Base-by-base conservation (phyloP, 2,797 vertebrate species). In the Coilia nasus region DNA sequence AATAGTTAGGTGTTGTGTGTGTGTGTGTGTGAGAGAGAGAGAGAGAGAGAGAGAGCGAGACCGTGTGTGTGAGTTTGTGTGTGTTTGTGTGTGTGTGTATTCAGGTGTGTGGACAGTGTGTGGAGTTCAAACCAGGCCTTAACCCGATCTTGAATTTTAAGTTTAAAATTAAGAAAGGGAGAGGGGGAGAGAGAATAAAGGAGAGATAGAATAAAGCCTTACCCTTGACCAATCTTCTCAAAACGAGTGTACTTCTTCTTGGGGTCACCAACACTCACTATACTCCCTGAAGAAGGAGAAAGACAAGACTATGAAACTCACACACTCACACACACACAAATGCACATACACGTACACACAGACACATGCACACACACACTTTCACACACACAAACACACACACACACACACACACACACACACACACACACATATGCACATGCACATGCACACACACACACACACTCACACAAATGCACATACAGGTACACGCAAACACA, bases 231-330 rank as follows among this genome's bases (percentile, higher is more conserved):
- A 86, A 97, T 97, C 95, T 99, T 99, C 96, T 99, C 98, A 88
- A 99, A 99, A 87, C 98, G 96, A 7, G 98, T 99, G 84, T 99
- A 99, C 93, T 99, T 99, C 96, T 99, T 99, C 93, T 99, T 99
- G 82, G 98, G 98, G 93, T 99, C 98, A 75, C 98, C 98, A 90
- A 99, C 98, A 0, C 98, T 99, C 89, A 99, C 98, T 89, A 99
- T 99, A 91, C 97, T 99, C 94, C 98, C 98, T 99, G 93, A 86
- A 28, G 71, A n/a, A n/a, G n/a, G n/a, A n/a, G n/a, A n/a, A n/a
- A n/a, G n/a, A n/a, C n/a, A n/a, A n/a, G n/a, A n/a, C n/a, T n/a
- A n/a, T n/a, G n/a, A 64, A 7, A 25, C 60, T 11, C 60, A 25
- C 1, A 64, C 60, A 64, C 9, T 25, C 60, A 25, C 10, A 25